Percentiles rank a stretch among this genome's conserved stretches.
These are phyloP conservation scores for Alloplasta piceator DNA, from an alignment of 2,888 invertebrate genomes.

Conservation along the genomic window DNA sequence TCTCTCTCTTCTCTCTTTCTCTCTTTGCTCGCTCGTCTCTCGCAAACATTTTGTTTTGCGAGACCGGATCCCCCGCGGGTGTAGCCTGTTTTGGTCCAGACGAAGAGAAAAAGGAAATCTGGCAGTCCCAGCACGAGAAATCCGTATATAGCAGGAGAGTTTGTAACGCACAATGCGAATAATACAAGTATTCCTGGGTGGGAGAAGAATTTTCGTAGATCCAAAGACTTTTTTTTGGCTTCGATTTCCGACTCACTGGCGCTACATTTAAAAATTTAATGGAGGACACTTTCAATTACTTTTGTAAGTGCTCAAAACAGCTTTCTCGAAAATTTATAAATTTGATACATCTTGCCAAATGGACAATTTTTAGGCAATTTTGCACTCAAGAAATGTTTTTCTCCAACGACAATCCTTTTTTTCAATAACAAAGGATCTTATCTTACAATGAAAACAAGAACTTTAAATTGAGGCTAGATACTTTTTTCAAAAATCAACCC, in stretches of 20 bases:
- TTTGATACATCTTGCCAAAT: no score
- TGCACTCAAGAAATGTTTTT: no score
- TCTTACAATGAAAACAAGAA: no score
- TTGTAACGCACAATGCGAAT: not conserved
- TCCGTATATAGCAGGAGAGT: not conserved
- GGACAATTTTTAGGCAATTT: no score
- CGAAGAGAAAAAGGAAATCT: not conserved
- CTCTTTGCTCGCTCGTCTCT: no score
- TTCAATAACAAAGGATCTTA: no score
- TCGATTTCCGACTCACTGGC: not conserved
- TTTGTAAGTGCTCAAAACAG: not conserved
- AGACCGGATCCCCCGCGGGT: conserved; percentile 19
- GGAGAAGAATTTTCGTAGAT: not conserved
- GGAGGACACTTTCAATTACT: not conserved
- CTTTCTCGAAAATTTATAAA: not conserved
- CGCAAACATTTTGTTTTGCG: not conserved
- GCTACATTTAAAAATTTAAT: not conserved
- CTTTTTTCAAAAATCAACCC: no score
- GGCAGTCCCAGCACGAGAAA: not conserved
- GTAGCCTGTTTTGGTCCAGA: conserved; percentile 14
- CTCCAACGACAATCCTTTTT: no score
- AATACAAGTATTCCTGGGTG: not conserved
- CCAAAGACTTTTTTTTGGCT: not conserved
- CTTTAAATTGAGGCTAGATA: not conserved
- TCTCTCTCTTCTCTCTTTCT: no score